These are phyloP conservation scores for Lasioglossum marginatum DNA, from an alignment of 2,888 invertebrate genomes.

Conservation along the genomic window DNA sequence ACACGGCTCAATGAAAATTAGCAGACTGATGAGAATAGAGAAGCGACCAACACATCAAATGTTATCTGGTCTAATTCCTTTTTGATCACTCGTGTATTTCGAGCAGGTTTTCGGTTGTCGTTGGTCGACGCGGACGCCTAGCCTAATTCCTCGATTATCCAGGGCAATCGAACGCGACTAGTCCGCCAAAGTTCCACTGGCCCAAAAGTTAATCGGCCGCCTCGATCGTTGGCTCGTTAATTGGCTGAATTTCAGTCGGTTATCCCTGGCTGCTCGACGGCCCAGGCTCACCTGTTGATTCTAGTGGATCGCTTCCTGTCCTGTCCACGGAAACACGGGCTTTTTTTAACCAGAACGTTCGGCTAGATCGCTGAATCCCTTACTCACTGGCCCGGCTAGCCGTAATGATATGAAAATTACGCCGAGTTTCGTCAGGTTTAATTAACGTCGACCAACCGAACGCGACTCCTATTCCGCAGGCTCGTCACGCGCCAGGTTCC, in stretches of 20 bases:
- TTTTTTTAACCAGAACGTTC: background rate
- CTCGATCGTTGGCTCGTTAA: constrained; percentile 7
- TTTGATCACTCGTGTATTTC: background rate
- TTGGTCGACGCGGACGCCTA: background rate
- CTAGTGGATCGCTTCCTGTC: constrained; percentile 39
- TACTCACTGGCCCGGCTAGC: constrained; percentile 2
- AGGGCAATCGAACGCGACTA: background rate
- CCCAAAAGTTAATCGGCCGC: background rate
- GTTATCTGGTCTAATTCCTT: background rate
- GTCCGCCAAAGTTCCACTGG: constrained; percentile 14
- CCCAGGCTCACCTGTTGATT: constrained; percentile 50
- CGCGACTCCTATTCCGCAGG: background rate
- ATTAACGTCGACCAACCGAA: constrained; percentile 13
- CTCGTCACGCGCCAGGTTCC: background rate
- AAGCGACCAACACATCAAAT: no score
- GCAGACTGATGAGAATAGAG: no score
- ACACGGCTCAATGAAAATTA: no score
- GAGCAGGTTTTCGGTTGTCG: background rate
- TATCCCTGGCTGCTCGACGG: background rate
- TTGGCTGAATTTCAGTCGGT: constrained; percentile 22
- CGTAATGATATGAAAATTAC: constrained; percentile 30
- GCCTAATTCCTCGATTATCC: background rate
- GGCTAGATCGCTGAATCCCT: constrained; percentile 15
- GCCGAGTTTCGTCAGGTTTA: background rate
- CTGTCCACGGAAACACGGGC: constrained; percentile 6